phyloP scores from a whole-genome alignment of 2,797 vertebrate species.

The Enteromius trimaculatus region DNA sequence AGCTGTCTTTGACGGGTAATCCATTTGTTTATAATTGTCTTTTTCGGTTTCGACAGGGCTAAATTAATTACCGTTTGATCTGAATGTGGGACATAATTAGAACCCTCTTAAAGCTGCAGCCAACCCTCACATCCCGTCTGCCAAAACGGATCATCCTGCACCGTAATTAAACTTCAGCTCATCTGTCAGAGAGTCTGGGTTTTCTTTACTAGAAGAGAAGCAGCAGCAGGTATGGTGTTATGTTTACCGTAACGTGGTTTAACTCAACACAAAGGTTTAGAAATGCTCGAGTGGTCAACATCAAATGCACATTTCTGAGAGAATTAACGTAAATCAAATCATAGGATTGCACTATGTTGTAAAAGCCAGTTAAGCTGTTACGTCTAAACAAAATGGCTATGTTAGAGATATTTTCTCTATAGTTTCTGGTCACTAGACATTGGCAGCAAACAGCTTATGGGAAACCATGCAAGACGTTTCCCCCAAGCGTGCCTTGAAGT shows the following conservation, averaged over 20 bases:
- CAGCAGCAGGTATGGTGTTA: conserved; percentile 23
- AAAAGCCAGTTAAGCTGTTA: background rate
- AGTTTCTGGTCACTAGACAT: background rate
- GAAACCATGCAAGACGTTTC: conserved; percentile 16
- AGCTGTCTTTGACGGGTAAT: conserved; percentile 42
- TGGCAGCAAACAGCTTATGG: conserved; percentile 13
- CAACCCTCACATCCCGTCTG: conserved; percentile 33
- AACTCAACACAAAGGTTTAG: background rate
- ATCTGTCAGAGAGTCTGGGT: conserved; percentile 43
- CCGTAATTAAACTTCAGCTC: conserved; percentile 58
- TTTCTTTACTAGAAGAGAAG: conserved; percentile 30
- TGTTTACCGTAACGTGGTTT: background rate
- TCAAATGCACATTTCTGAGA: background rate
- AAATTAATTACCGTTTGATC: conserved; percentile 57
- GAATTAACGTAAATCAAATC: conserved; percentile 4
- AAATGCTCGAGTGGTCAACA: background rate
- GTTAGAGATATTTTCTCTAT: background rate
- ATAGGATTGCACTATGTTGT: background rate
- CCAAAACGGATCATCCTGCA: conserved; percentile 44
- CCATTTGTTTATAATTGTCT: conserved; percentile 52
- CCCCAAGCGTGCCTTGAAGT: background rate
- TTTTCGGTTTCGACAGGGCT: conserved; percentile 52
- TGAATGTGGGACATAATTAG: conserved; percentile 56
- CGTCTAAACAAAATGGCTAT: background rate
- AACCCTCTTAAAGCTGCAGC: conserved; percentile 45